Base-by-base conservation (phyloP, 2,113 vertebrate genomes). In the Equus przewalskii region DNA sequence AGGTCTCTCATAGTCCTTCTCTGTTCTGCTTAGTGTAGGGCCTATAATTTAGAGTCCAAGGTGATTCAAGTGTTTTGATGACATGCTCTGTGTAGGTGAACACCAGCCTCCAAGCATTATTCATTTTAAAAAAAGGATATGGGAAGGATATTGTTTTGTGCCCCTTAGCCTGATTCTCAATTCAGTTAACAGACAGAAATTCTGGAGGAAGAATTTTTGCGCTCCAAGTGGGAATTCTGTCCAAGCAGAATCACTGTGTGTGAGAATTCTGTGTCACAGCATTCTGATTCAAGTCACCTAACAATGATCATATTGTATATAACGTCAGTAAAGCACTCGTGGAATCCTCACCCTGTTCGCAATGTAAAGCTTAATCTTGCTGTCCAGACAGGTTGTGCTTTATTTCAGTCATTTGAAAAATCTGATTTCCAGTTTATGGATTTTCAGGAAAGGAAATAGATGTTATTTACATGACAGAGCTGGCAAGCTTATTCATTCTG, bases 81-180 rank as follows among this genome's bases (percentile, higher is more conserved):
- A 62, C 65, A 33, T 64, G 10, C 14, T 72, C 7, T 60, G 14
- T 78, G 41, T 11, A 36, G 84, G 24, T 22, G 14, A 89, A 36
- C 60, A 67, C 58, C 44, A 22, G 24, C 44, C 60, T 88, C 80
- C 60, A 8, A 85, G 41, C 56, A 64, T 49, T 73, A 15, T 44
- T 73, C 21, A 41, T 15, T 44, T 62, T 60, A 64, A 60, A 11
- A 19, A 60, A 82, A 80, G 36, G n/a, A 69, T 82, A 79, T 72
- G 73, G 30, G 80, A 73, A 88, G 41, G 33, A 58, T 82, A 93
- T 96, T 81, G 26, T 85, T 87, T 96, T 64, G 64, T 78, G 16
- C 4, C 24, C 36, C 36, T 30, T 22, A 56, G 46, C 46, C 26
- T 65, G 33, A 30, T 60, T 86, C 28, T 89, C 54, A 46, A 21